These are phyloP conservation scores for Criorhina ranunculi DNA, from an alignment of 2,888 invertebrate species.

Conservation along the genomic window DNA sequence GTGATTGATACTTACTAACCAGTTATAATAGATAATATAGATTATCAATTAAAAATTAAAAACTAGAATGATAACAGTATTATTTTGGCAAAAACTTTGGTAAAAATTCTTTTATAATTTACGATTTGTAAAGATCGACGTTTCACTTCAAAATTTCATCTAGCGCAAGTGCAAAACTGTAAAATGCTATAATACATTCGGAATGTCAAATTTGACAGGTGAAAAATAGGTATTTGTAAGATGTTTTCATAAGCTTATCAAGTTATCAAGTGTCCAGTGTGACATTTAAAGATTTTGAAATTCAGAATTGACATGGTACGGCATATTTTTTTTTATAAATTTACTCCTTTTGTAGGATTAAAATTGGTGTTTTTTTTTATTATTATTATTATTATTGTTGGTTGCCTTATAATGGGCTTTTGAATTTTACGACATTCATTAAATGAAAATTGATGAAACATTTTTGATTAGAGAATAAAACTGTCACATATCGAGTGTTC, in stretches of 20 bases:
- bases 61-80: conserved; percentile 63
- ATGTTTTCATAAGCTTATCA: conserved; percentile 33
- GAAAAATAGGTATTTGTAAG: conserved; percentile 51
- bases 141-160: conserved; percentile 38
- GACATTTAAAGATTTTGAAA: background rate
- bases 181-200: conserved; percentile 38
- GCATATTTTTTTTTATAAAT: conserved; percentile 6
- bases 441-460: too few relatives aligned
- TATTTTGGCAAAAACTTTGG: conserved; percentile 64
- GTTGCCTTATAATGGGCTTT: conserved; percentile 7
- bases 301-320: conserved; percentile 52
- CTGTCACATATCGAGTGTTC: conserved; percentile 20
- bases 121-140: conserved; percentile 40
- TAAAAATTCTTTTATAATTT: conserved; percentile 29
- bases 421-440: conserved; percentile 28
- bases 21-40: conserved; percentile 59
- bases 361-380: conserved; percentile 19
- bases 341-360: conserved; percentile 6
- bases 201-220: conserved; percentile 43
- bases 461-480: conserved; percentile 9
- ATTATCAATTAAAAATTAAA: conserved; percentile 56
- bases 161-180: conserved; percentile 64
- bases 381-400: conserved; percentile 6
- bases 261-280: background rate
- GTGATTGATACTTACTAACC: conserved; percentile 67